Conservation (phyloP, 2,113 vertebrate species). For the Macrotus californicus region DNA sequence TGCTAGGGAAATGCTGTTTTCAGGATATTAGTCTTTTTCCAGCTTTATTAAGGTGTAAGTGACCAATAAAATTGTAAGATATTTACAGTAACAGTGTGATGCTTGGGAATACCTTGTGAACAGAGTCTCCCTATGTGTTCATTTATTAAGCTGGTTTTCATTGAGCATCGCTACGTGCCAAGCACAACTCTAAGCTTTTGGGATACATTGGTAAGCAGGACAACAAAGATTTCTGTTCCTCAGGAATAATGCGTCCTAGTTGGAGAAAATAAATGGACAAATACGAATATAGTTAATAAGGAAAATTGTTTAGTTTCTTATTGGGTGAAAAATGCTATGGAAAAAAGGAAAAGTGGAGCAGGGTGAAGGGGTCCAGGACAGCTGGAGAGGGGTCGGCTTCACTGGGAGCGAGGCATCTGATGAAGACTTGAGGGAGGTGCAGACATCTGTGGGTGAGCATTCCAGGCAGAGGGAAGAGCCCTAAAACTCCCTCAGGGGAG, state of each 20-base stretch:
- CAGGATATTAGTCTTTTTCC: not conserved
- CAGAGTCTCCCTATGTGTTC: not conserved
- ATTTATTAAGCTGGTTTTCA: not conserved
- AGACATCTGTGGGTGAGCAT: not conserved
- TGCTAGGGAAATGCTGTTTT: not conserved
- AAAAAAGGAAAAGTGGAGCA: not conserved
- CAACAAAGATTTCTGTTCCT: not conserved
- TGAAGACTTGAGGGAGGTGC: not conserved
- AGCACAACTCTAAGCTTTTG: not conserved
- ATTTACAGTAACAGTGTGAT: not conserved
- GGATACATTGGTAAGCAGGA: not conserved
- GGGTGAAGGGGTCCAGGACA: not conserved
- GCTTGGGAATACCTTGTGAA: not conserved
- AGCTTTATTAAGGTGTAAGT: not conserved
- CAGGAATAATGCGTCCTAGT: not conserved
- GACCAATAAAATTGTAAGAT: not conserved
- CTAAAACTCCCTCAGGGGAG: not conserved
- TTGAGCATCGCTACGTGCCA: not conserved
- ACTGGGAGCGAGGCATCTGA: not conserved
- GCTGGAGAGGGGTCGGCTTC: not conserved
- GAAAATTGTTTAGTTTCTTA: not conserved
- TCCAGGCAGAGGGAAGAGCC: not conserved
- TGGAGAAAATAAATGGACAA: not conserved
- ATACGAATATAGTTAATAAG: not conserved
- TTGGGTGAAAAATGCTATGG: not conserved